A percentile compares a stretch with the other conserved stretches of the same genome.
Conservation (phyloP, 1,140 invertebrate genomes). For the Bicyclus anynana region DNA sequence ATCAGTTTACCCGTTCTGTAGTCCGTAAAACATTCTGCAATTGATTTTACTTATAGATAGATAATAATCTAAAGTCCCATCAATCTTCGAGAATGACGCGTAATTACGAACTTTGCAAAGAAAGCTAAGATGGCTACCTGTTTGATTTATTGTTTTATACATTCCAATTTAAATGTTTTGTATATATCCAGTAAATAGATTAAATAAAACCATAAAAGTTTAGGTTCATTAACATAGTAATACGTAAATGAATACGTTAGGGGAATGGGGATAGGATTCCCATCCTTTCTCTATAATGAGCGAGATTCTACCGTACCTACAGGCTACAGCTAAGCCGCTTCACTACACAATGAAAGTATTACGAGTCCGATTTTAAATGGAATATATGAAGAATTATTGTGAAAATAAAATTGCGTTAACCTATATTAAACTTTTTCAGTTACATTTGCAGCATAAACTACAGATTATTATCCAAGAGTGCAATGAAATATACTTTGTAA, state of each 20-base stretch:
- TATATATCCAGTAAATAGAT: not conserved
- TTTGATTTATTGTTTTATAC: not conserved
- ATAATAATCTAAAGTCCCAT: too few species aligned
- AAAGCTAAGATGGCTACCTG: too few species aligned
- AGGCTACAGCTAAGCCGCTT: conserved; percentile 1
- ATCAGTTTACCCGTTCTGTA: too few species aligned
- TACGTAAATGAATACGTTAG: conserved; percentile 4
- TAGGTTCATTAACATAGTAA: not conserved
- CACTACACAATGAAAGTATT: conserved; percentile 4
- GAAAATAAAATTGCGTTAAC: conserved; percentile 3
- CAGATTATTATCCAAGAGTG: not conserved
- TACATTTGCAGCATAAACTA: too few species aligned
- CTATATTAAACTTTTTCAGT: not conserved
- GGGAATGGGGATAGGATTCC: not conserved
- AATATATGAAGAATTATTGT: not conserved
- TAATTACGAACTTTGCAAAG: too few species aligned
- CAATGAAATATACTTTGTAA: too few species aligned
- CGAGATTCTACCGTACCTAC: conserved; percentile 1
- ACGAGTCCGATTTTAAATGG: not conserved
- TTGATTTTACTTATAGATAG: too few species aligned
- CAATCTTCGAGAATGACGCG: too few species aligned
- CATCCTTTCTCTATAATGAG: conserved; percentile 4
- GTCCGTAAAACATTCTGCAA: too few species aligned
- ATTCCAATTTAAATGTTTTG: not conserved
- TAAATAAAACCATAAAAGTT: conserved; percentile 4